phyloP scores from a whole-genome alignment of 2,888 invertebrate species.

The Drosophila siamana region DNA sequence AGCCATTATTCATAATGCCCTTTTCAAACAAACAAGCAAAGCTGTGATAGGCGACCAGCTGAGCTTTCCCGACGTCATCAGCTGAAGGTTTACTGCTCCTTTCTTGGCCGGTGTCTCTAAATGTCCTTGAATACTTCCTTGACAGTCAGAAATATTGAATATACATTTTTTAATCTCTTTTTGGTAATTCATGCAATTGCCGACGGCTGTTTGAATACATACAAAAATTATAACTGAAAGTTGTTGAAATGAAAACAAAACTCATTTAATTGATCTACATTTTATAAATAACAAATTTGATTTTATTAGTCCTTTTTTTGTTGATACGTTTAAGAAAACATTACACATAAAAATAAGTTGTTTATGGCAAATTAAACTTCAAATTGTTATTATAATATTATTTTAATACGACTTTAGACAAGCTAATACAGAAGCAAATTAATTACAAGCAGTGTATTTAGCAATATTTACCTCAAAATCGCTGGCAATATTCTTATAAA shows the following conservation, averaged over 20 bases:
- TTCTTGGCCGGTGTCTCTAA: neutral
- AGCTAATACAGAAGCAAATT: too few relatives aligned
- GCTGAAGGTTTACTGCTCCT: neutral
- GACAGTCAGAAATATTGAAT: neutral
- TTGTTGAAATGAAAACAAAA: neutral
- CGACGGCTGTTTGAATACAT: constrained; percentile 51
- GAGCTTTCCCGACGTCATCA: constrained; percentile 25
- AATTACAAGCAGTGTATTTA: neutral
- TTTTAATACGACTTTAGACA: too few relatives aligned
- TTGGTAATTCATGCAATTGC: constrained; percentile 8
- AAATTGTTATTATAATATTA: too few relatives aligned
- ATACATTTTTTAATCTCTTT: neutral
- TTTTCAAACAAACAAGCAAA: constrained; percentile 29
- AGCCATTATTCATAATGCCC: constrained; percentile 85
- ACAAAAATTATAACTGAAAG: neutral
- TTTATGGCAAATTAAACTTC: too few relatives aligned
- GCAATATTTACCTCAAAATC: neutral
- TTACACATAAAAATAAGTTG: too few relatives aligned
- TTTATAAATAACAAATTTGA: too few relatives aligned
- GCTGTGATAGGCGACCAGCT: constrained; percentile 10
- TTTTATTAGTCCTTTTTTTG: too few relatives aligned
- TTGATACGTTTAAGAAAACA: too few relatives aligned
- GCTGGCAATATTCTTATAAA: neutral
- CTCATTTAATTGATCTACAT: too few relatives aligned
- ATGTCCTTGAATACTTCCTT: constrained; percentile 26